Evolutionary conservation across 2,113 vertebrate species (phyloP).

Genomic region (Pyxicephalus adspersus): DNA sequence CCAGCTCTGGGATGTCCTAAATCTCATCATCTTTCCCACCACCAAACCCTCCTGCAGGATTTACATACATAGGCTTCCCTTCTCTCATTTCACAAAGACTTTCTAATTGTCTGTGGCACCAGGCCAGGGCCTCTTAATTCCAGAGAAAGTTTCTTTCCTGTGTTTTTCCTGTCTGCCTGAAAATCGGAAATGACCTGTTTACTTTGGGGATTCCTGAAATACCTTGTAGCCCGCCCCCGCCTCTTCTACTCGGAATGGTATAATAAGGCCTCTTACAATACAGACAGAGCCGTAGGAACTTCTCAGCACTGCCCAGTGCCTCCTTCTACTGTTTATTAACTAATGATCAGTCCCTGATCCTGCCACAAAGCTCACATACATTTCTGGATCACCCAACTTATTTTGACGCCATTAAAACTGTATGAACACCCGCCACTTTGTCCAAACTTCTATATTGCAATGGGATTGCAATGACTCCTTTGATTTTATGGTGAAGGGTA

Average conservation of each 20-base stretch:
- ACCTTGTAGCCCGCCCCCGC: constrained; percentile 34
- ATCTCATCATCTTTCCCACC: neutral
- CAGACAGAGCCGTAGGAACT: neutral
- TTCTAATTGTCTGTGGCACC: constrained; percentile 40
- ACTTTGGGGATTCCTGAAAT: constrained; percentile 63
- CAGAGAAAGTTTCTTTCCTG: constrained; percentile 65
- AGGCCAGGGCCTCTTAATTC: constrained; percentile 49
- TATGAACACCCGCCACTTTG: too few relatives aligned
- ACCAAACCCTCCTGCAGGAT: neutral
- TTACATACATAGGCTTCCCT: neutral
- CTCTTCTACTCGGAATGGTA: neutral
- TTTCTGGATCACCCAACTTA: too few relatives aligned
- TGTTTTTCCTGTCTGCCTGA: constrained; percentile 58
- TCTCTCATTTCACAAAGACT: neutral
- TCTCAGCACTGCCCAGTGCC: neutral
- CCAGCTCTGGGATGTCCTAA: neutral
- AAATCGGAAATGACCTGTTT: constrained; percentile 66
- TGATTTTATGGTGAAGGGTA: too few relatives aligned
- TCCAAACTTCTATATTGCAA: too few relatives aligned
- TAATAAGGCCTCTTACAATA: constrained; percentile 38
- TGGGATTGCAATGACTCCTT: too few relatives aligned
- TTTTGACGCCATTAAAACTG: too few relatives aligned
- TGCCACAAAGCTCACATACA: too few relatives aligned
- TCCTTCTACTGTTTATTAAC: too few relatives aligned
- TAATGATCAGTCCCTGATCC: too few relatives aligned